A percentile compares a stretch with the other conserved stretches of the same genome.
Conservation (phyloP, 2,888 invertebrate genomes). For the Papilio elwesi region DNA sequence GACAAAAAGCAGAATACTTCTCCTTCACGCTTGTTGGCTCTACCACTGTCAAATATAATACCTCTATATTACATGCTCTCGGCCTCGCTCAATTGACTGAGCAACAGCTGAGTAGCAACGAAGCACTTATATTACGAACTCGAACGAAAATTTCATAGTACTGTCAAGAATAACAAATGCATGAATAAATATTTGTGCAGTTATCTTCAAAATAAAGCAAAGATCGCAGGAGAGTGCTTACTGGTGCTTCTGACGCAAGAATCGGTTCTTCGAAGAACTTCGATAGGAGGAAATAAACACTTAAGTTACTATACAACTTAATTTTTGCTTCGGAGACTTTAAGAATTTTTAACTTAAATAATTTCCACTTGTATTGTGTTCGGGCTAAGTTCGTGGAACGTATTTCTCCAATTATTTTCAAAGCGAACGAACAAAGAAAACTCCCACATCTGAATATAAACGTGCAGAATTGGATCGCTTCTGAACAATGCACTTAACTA, state of each 20-base stretch:
- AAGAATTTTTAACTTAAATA: slow-evolving; percentile 5
- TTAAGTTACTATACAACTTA: not conserved
- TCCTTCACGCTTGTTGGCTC: too few relatives aligned
- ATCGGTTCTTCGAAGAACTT: not conserved
- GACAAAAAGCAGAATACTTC: too few relatives aligned
- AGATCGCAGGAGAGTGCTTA: not conserved
- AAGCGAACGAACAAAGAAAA: slow-evolving; percentile 19
- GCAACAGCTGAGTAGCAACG: too few relatives aligned
- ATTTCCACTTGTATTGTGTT: not conserved
- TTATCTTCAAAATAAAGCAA: not conserved
- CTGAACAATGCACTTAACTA: slow-evolving; percentile 8
- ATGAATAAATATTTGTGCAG: too few relatives aligned
- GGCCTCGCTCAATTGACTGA: too few relatives aligned
- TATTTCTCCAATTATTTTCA: slow-evolving; percentile 22
- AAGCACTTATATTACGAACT: too few relatives aligned
- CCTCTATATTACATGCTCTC: too few relatives aligned
- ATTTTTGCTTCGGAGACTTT: not conserved
- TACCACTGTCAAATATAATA: too few relatives aligned
- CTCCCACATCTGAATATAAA: slow-evolving; percentile 13
- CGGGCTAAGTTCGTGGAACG: not conserved
- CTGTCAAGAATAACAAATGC: too few relatives aligned
- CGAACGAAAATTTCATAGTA: too few relatives aligned
- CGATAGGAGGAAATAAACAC: not conserved
- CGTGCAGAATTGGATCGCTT: not conserved
- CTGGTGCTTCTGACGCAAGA: not conserved